phyloP scores from a whole-genome alignment of 2,797 vertebrate genomes.

The Sebastes goodei region DNA sequence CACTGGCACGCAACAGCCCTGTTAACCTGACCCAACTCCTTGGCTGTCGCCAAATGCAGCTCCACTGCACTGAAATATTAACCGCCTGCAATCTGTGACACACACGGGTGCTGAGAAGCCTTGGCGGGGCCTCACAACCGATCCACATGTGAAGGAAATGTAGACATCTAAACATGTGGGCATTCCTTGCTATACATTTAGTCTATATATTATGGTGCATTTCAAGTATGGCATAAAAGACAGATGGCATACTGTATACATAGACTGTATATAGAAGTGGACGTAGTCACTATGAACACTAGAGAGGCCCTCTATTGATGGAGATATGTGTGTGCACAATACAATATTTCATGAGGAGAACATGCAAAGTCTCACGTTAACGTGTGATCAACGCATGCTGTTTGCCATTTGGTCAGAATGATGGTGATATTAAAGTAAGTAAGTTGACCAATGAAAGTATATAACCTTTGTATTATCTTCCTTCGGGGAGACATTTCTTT shows the following conservation, averaged over 20 bases:
- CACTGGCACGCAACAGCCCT: conserved; percentile 65
- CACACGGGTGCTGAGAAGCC: conserved; percentile 34
- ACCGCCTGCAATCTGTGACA: conserved; percentile 69
- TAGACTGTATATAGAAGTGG: neutral
- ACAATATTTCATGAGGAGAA: too few relatives aligned
- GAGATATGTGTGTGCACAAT: too few relatives aligned
- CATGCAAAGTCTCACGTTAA: too few relatives aligned
- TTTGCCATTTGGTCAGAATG: too few relatives aligned
- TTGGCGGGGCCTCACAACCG: neutral
- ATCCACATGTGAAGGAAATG: conserved; percentile 22
- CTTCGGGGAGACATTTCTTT: too few relatives aligned
- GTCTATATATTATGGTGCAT: neutral
- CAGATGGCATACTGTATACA: neutral
- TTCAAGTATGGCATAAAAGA: neutral
- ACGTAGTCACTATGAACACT: neutral
- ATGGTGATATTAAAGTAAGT: too few relatives aligned
- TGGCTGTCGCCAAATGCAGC: conserved; percentile 68
- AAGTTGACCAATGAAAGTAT: too few relatives aligned
- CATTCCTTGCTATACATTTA: neutral
- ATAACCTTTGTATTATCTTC: too few relatives aligned
- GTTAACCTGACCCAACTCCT: conserved; percentile 67
- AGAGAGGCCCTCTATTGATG: too few relatives aligned
- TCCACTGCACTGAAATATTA: conserved; percentile 77
- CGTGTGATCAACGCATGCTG: too few relatives aligned
- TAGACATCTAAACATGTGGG: neutral